phyloP scores from a whole-genome alignment of 2,797 vertebrate genomes.

The Stomatorhinus walkeri region DNA sequence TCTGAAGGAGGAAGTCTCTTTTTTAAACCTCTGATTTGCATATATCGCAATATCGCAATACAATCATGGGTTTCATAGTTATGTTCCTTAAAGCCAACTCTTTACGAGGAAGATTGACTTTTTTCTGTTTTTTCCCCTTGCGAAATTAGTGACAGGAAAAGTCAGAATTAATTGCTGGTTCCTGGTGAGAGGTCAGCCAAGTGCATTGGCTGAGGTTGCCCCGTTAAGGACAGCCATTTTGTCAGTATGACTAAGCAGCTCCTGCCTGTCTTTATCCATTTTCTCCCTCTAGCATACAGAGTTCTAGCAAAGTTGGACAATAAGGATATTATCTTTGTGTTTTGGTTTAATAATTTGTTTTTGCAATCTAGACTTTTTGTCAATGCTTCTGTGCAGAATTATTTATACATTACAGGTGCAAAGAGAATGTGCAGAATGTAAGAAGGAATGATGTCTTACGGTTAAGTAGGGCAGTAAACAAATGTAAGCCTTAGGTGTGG shows the following conservation, averaged over 20 bases:
- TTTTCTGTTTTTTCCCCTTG: background rate
- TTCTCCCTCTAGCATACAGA: conserved; percentile 1
- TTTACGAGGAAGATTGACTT: background rate
- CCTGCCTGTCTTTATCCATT: background rate
- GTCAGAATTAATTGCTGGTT: conserved; percentile 16
- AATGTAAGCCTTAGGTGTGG: background rate
- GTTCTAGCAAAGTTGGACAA: background rate
- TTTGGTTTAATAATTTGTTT: background rate
- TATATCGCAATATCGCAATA: background rate
- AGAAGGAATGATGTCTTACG: background rate
- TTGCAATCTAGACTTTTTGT: background rate
- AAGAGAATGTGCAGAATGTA: background rate
- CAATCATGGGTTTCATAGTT: background rate
- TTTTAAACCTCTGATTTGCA: background rate
- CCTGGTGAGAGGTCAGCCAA: conserved; percentile 37
- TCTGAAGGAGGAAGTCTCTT: background rate
- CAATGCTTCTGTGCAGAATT: background rate
- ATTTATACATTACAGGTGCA: background rate
- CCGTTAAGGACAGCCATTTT: conserved; percentile 44
- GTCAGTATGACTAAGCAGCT: conserved; percentile 43
- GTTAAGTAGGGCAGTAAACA: background rate
- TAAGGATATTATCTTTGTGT: background rate
- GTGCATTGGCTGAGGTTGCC: conserved; percentile 29
- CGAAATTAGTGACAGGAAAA: background rate
- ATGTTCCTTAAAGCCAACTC: background rate